Base-by-base conservation (phyloP, 2,797 vertebrate genomes). In the Peromyscus eremicus region DNA sequence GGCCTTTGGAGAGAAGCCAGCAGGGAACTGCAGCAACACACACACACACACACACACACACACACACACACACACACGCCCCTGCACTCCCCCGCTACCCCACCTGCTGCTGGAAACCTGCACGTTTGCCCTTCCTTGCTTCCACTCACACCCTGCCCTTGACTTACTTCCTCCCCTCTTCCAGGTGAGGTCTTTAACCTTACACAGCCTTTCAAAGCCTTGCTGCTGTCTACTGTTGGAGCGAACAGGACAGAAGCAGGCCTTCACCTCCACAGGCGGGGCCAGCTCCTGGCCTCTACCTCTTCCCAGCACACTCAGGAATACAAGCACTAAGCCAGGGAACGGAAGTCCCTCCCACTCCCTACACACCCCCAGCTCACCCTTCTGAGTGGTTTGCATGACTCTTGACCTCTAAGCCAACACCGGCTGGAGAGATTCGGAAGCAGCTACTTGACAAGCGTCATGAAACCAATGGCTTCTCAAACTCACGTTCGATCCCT, bases 381-480 rank as follows among this genome's bases (percentile, higher is more conserved):
- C 66, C 71, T 52, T 87, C 66, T 27, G 29, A 84, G 60, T 34
- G 4, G 70, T 52, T 73, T 32, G 14, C 16, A 49, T 76, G 75
- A 7, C 87, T 92, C 79, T 93, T 40, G n/a, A 92, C 43, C 83
- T 60, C 46, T 76, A 68, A 68, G 86, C 80, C 55, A 92, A 64
- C 34, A 1, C 23, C 1, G 40, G n/a, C 73, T n/a, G 57, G 52
- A 40, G 77, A 6, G 4, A 52, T 80, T 62, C 40, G n/a, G 92
- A 76, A 86, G 43, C 43, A 60, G 52, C 64, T n/a, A 80, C 83
- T 66, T 43, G 23, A 6, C 66, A 68, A 52, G 5, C 9, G 43
- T 64, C 8, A 81, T 12, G 23, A 40, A 77, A 37, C 64, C 46
- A 40, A 71, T 25, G 71, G 62, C 81, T 77, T 94, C 32, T 64